A percentile compares a stretch with the other conserved stretches of the same genome.
Evolutionary conservation across 2,888 invertebrate genomes (phyloP).

Genomic region (Lepeophtheirus nordmannii): DNA sequence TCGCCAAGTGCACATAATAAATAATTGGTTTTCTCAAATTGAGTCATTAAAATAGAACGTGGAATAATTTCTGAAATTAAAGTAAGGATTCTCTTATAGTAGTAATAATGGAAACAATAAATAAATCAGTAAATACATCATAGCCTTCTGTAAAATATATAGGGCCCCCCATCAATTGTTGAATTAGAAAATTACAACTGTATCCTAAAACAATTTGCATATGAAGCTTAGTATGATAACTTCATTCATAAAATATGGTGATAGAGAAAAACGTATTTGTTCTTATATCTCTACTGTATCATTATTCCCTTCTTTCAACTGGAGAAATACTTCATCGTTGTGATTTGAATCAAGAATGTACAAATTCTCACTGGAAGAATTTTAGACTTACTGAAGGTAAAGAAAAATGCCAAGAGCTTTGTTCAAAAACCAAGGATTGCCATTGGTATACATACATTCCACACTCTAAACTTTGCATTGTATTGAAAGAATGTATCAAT

Average conservation of each 20-base stretch:
- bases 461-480: neutral
- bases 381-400: neutral
- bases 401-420: neutral
- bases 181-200: too few species aligned
- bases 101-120: neutral
- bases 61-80: slow-evolving; percentile 70
- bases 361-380: neutral
- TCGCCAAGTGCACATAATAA: slow-evolving; percentile 85
- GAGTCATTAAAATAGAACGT: slow-evolving; percentile 81
- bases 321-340: neutral
- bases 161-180: neutral
- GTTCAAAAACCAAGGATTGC: neutral
- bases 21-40: slow-evolving; percentile 79
- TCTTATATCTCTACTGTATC: too few species aligned
- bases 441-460: neutral
- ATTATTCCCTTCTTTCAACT: neutral
- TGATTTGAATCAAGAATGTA: neutral
- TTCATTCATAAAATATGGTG: too few species aligned
- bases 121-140: neutral
- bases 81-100: slow-evolving; percentile 27
- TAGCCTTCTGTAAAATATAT: too few species aligned
- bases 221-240: too few species aligned
- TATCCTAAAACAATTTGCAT: too few species aligned
- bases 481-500: neutral
- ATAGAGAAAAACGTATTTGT: too few species aligned